A percentile compares a stretch with the other conserved stretches of the same genome.
Evolutionary conservation across 2,888 invertebrate genomes (phyloP).

Genomic region (Dichetophora obliterata): DNA sequence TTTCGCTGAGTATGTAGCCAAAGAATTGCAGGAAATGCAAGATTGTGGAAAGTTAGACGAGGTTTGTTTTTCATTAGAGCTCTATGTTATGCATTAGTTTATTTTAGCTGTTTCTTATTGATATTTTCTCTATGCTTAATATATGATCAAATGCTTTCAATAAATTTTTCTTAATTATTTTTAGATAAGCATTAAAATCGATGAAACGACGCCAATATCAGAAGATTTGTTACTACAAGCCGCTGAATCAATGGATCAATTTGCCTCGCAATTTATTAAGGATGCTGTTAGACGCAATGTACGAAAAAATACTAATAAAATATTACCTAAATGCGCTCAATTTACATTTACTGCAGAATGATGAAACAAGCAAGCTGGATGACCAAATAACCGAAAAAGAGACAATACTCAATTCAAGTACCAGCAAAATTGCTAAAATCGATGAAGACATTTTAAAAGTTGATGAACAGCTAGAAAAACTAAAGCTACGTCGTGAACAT

Average conservation of each 20-base stretch:
- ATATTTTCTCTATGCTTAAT: no score
- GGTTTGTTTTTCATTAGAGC: constrained; percentile 64
- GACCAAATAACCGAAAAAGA: constrained; percentile 74
- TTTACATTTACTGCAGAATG: constrained; percentile 75
- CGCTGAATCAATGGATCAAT: constrained; percentile 77
- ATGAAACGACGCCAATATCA: constrained; percentile 71
- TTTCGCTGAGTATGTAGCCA: constrained; percentile 72
- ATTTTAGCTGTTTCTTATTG: no score
- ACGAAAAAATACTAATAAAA: constrained; percentile 60
- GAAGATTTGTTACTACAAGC: constrained; percentile 77
- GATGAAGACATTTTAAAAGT: constrained; percentile 79
- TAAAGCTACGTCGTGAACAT: constrained; percentile 62
- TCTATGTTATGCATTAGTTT: constrained; percentile 20
- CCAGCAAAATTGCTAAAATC: constrained; percentile 78
- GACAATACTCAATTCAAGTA: constrained; percentile 73
- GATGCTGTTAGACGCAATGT: constrained; percentile 82
- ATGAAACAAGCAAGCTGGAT: constrained; percentile 79
- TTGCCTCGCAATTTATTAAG: constrained; percentile 75
- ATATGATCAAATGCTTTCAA: no score
- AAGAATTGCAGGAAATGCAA: constrained; percentile 72
- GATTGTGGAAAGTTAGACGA: constrained; percentile 72
- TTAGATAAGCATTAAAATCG: constrained; percentile 73
- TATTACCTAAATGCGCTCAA: neutral
- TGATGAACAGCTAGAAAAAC: constrained; percentile 74
- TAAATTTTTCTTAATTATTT: constrained; percentile 42